Evolutionary conservation across 37 sponge, comb jelly and placozoan genomes (phyloP).

Genomic region (Dysidea cf. avara): DNA sequence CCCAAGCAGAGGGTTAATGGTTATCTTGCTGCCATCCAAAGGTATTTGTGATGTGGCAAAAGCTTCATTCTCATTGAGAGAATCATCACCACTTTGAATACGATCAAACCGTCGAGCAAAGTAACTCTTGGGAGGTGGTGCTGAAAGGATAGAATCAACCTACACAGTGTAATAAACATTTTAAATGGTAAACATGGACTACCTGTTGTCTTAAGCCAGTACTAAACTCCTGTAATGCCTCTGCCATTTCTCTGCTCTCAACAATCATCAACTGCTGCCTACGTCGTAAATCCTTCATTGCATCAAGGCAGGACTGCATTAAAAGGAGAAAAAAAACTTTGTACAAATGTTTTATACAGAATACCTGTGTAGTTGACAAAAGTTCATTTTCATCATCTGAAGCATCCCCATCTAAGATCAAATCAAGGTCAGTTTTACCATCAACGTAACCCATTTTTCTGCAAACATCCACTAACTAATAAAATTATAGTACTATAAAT

Average conservation of each 20-base stretch:
- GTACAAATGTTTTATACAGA: background rate
- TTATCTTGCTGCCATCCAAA: too few species aligned
- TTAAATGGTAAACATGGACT: too few species aligned
- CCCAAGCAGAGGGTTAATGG: too few species aligned
- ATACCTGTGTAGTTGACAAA: too few species aligned
- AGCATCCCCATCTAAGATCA: conserved; percentile 44
- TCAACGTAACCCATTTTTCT: conserved; percentile 59
- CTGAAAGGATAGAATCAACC: conserved; percentile 32
- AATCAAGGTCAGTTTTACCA: conserved; percentile 56
- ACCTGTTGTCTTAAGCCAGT: conserved; percentile 58
- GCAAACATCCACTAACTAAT: background rate
- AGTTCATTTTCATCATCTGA: conserved; percentile 15
- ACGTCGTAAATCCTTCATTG: conserved; percentile 29
- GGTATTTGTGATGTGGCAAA: too few species aligned
- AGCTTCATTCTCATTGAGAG: too few species aligned
- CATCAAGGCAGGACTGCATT: conserved; percentile 45
- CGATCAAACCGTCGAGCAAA: too few species aligned
- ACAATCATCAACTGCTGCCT: conserved; percentile 27
- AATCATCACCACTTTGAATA: too few species aligned
- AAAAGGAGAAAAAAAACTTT: background rate
- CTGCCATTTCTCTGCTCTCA: conserved; percentile 27
- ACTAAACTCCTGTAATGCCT: conserved; percentile 41
- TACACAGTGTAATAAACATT: too few species aligned
- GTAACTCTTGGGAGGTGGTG: conserved; percentile 35
- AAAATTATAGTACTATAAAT: background rate